Percentiles rank a stretch among this genome's conserved stretches.
Conservation (phyloP, 2,113 vertebrate species). For the Himantopus leucocephalus region DNA sequence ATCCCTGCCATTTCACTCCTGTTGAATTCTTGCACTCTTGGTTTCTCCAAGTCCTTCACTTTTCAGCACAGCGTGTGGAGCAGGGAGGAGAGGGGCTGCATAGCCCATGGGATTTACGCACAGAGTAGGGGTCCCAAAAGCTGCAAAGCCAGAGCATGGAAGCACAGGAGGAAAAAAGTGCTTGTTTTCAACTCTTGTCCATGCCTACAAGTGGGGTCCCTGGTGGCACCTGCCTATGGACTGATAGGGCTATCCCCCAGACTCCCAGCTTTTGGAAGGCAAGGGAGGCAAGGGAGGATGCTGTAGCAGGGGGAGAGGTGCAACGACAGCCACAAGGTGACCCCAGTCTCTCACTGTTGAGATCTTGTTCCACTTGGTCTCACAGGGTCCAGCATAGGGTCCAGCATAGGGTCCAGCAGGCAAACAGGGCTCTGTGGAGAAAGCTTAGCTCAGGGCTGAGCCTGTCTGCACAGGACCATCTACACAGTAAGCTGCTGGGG, state of each 20-base stretch:
- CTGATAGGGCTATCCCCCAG: background rate
- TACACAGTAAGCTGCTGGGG: fast-evolving
- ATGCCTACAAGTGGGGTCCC: background rate
- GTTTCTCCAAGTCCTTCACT: background rate
- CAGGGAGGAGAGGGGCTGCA: background rate
- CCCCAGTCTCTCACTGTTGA: background rate
- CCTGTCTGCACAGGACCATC: background rate
- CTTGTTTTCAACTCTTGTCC: background rate
- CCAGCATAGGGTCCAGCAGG: background rate
- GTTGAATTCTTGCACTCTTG: background rate
- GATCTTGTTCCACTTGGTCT: background rate
- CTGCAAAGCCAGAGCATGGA: background rate
- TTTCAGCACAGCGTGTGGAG: background rate
- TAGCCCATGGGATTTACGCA: background rate
- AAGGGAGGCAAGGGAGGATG: background rate
- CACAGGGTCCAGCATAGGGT: background rate
- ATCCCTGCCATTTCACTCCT: background rate
- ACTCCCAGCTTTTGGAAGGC: background rate
- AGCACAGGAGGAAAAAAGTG: background rate
- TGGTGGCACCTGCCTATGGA: background rate
- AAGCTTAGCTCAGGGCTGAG: background rate
- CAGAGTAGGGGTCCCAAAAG: background rate
- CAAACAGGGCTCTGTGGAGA: background rate
- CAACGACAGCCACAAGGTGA: background rate
- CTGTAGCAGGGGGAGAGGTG: background rate